A percentile compares a stretch with the other conserved stretches of the same genome.
These are phyloP conservation scores for Lytechinus variegatus DNA, from an alignment of 35 echinoderm and acorn worm genomes.

Conservation along the genomic window DNA sequence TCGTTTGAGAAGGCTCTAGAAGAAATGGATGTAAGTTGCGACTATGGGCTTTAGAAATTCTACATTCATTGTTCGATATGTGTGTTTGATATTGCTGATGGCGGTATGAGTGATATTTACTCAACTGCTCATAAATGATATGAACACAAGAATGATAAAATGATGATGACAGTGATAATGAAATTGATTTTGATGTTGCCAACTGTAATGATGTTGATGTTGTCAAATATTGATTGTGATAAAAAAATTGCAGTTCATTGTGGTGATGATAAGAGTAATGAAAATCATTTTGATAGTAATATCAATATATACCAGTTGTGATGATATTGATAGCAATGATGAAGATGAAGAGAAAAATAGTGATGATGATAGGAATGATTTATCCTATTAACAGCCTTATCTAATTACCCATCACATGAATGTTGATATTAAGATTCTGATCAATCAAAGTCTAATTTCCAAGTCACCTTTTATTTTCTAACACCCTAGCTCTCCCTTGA, in stretches of 20 bases:
- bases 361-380: too few species aligned
- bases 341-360: too few species aligned
- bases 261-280: too few species aligned
- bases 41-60: neutral
- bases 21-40: slow-evolving; percentile 95
- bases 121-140: neutral
- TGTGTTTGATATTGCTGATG: neutral
- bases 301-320: too few species aligned
- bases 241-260: too few species aligned
- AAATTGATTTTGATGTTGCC: neutral
- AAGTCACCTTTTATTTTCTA: neutral
- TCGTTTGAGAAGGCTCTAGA: slow-evolving; percentile 87
- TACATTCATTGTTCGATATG: neutral
- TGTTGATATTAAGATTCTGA: neutral
- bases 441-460: neutral
- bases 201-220: too few species aligned
- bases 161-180: neutral
- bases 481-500: slow-evolving; percentile 79
- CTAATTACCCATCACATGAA: neutral
- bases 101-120: neutral
- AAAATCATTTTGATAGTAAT: too few species aligned
- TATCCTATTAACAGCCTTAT: too few species aligned
- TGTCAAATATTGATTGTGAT: too few species aligned
- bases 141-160: neutral
- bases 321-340: too few species aligned